Evolutionary conservation across 2,797 vertebrate genomes (phyloP).

Genomic region (Lates japonicus): DNA sequence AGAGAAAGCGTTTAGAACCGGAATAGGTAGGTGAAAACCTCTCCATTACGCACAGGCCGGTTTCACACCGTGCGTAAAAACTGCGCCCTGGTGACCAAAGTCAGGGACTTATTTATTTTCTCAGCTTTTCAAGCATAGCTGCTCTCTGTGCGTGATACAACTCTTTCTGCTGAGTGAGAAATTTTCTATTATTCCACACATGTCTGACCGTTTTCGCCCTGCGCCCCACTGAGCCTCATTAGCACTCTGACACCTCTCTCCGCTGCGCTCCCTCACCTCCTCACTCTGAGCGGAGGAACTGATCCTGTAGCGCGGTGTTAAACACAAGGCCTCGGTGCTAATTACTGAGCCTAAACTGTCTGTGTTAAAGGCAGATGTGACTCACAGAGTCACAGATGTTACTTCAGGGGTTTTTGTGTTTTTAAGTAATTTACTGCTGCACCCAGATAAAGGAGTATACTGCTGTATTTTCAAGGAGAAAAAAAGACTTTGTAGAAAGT

Average conservation of each 20-base stretch:
- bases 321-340: not conserved
- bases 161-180: not conserved
- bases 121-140: not conserved
- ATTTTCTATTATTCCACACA: too few relatives aligned
- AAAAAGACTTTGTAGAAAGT: too few relatives aligned
- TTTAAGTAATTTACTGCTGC: too few relatives aligned
- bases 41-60: constrained; percentile 13
- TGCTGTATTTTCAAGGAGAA: too few relatives aligned
- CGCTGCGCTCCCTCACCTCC: not conserved
- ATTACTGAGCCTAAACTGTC: not conserved
- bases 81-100: not conserved
- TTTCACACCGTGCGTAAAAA: constrained; percentile 14
- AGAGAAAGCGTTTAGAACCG: constrained; percentile 6
- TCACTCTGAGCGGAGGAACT: not conserved
- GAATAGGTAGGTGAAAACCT: constrained; percentile 45
- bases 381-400: not conserved
- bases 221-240: constrained; percentile 3
- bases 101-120: not conserved
- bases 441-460: too few relatives aligned
- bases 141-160: not conserved
- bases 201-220: not conserved
- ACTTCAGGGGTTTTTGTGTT: too few relatives aligned
- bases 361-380: not conserved
- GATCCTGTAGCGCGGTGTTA: not conserved
- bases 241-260: not conserved